Evolutionary conservation across 2,888 invertebrate species (phyloP).

Genomic region (Drosophila kuntzei): DNA sequence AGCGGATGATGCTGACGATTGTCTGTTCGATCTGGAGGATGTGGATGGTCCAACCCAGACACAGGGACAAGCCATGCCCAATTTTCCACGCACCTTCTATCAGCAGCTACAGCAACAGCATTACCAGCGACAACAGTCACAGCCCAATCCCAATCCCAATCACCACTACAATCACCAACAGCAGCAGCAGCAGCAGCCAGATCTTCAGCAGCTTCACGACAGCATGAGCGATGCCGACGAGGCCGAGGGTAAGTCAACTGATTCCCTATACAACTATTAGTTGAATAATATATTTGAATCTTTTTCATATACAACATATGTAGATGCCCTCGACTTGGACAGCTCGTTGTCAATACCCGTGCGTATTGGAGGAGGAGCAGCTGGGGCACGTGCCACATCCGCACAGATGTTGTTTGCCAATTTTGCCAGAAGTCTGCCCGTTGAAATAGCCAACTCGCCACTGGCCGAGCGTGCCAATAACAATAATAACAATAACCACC

Average conservation of each 20-base stretch:
- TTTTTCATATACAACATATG: constrained; percentile 32
- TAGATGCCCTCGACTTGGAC: constrained; percentile 85
- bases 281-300: too few species aligned
- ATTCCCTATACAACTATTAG: too few species aligned
- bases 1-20: constrained; percentile 88
- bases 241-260: constrained; percentile 88
- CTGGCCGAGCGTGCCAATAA: constrained; percentile 65
- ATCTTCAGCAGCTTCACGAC: constrained; percentile 43
- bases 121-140: constrained; percentile 35
- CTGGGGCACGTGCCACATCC: constrained; percentile 39
- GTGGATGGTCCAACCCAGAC: constrained; percentile 65
- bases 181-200: constrained; percentile 41
- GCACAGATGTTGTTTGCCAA: constrained; percentile 56
- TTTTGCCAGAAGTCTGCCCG: constrained; percentile 92
- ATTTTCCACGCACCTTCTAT: constrained; percentile 31
- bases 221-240: constrained; percentile 89
- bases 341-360: constrained; percentile 81
- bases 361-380: constrained; percentile 31
- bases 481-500: constrained; percentile 51
- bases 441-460: constrained; percentile 89
- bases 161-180: constrained; percentile 19
- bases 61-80: constrained; percentile 26
- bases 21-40: constrained; percentile 92
- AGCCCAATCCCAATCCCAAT: constrained; percentile 19
- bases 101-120: constrained; percentile 54